These are phyloP conservation scores for Pollenia labialis DNA, from an alignment of 2,888 invertebrate species.

Conservation along the genomic window DNA sequence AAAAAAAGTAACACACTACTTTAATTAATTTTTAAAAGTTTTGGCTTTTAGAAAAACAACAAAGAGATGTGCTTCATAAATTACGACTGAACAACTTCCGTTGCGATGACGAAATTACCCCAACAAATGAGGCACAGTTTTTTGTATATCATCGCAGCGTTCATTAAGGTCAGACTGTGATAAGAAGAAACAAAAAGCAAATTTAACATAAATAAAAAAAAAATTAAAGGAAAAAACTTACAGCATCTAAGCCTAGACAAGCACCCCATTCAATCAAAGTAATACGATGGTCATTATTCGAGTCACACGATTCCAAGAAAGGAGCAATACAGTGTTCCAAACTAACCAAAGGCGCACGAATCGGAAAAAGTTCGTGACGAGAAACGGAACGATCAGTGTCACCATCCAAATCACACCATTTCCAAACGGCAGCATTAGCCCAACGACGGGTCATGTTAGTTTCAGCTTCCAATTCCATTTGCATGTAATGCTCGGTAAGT, in stretches of 20 bases:
- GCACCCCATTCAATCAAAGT: conserved; percentile 96
- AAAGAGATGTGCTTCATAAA: conserved; percentile 45
- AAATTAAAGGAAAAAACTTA: conserved; percentile 79
- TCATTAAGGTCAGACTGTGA: conserved; percentile 90
- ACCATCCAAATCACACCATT: conserved; percentile 98
- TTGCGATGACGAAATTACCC: conserved; percentile 76
- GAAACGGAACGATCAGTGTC: conserved; percentile 96
- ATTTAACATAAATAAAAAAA: conserved; percentile 24
- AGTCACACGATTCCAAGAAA: conserved; percentile 96
- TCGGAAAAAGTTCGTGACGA: conserved; percentile 97
- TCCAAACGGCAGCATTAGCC: conserved; percentile 98
- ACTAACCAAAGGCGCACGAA: conserved; percentile 96
- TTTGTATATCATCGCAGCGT: conserved; percentile 90
- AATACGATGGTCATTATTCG: conserved; percentile 94
- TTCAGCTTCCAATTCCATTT: conserved; percentile 95
- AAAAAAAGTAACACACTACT: conserved; percentile 15
- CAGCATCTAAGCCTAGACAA: conserved; percentile 93
- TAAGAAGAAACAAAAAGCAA: conserved; percentile 70
- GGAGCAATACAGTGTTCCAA: conserved; percentile 99
- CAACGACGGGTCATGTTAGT: conserved; percentile 92
- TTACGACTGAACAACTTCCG: conserved; percentile 65
- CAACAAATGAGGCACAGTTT: conserved; percentile 82
- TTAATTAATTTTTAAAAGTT: conserved; percentile 28
- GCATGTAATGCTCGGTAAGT: conserved; percentile 91
- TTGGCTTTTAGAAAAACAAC: conserved; percentile 17